Percentiles rank a stretch among this genome's conserved stretches.
Conservation (phyloP, 2,797 vertebrate species). For the Lepus townsendii region DNA sequence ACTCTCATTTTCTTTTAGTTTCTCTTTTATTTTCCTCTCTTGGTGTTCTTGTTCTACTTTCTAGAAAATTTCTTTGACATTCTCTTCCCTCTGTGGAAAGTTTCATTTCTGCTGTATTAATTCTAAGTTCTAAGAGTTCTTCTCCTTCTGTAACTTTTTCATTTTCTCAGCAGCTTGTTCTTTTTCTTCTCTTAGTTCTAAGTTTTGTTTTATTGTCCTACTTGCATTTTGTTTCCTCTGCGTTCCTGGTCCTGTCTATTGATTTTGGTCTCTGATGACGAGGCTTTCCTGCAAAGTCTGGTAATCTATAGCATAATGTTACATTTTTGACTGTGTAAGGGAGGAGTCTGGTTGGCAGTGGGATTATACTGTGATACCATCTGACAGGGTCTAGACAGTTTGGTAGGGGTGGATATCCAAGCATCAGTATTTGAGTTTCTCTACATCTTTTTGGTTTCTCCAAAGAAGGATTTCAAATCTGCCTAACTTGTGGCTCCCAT, state of each 20-base stretch:
- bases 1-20: constrained; percentile 19
- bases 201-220: neutral
- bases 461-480: neutral
- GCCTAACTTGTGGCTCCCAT: neutral
- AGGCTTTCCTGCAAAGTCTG: neutral
- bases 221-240: neutral
- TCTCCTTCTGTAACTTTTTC: neutral
- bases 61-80: constrained; percentile 15
- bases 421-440: neutral
- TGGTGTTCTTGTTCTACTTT: constrained; percentile 28
- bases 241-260: neutral
- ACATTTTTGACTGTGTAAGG: neutral
- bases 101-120: neutral
- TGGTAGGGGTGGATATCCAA: neutral
- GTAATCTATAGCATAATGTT: neutral
- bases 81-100: neutral
- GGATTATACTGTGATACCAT: neutral
- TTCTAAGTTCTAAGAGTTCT: neutral
- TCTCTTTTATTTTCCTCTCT: neutral
- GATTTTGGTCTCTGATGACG: neutral
- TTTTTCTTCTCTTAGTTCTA: neutral
- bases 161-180: neutral
- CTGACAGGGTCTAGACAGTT: neutral
- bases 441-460: neutral
- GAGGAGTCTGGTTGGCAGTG: neutral